A percentile compares a stretch with the other conserved stretches of the same genome.
These are phyloP conservation scores for Heliothis virescens DNA, from an alignment of 1,140 invertebrate genomes.

Conservation along the genomic window DNA sequence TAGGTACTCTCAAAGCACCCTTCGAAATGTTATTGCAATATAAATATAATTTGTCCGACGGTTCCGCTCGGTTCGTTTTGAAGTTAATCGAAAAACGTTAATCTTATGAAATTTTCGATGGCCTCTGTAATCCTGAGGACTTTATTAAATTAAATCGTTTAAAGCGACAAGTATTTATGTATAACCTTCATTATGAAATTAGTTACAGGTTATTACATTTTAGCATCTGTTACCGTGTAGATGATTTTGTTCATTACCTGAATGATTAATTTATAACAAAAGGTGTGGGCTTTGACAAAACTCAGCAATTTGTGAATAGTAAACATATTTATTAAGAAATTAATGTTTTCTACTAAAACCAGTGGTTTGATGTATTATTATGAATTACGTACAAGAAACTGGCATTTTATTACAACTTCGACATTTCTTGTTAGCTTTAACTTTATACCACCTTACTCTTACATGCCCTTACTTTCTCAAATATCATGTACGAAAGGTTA, in stretches of 20 bases:
- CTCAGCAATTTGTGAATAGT: too few relatives aligned
- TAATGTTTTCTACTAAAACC: too few relatives aligned
- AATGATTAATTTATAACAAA: too few relatives aligned
- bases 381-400: too few relatives aligned
- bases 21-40: slow-evolving; percentile 27
- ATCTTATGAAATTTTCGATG: slow-evolving; percentile 41
- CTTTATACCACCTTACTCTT: too few relatives aligned
- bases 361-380: too few relatives aligned
- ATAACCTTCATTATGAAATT: slow-evolving; percentile 8
- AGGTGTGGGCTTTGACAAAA: too few relatives aligned
- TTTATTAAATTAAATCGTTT: slow-evolving; percentile 40
- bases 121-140: background rate
- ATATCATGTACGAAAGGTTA: too few relatives aligned
- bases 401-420: too few relatives aligned
- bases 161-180: slow-evolving; percentile 27
- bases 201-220: slow-evolving; percentile 33
- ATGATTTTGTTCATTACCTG: background rate
- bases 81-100: slow-evolving; percentile 45
- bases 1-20: slow-evolving; percentile 21
- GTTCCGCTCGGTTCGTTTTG: slow-evolving; percentile 16
- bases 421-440: too few relatives aligned
- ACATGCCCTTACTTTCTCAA: too few relatives aligned
- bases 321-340: too few relatives aligned
- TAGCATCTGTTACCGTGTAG: background rate
- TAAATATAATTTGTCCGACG: slow-evolving; percentile 31